Percentiles rank a stretch among this genome's conserved stretches.
phyloP scores from a whole-genome alignment of 2,797 vertebrate species.

The Benthosema pterotum region DNA sequence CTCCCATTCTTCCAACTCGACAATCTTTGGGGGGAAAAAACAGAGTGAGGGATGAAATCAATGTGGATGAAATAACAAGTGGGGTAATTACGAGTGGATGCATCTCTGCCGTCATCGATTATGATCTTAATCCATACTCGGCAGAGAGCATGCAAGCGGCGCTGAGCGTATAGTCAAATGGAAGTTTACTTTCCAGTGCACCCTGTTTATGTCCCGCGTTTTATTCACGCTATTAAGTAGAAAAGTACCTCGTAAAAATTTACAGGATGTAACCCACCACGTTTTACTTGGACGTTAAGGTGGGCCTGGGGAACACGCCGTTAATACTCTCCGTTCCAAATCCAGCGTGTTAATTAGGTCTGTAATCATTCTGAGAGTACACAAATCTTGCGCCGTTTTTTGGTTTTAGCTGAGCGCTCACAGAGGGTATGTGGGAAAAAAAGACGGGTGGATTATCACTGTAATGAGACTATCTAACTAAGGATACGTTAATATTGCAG shows the following conservation, averaged over 20 bases:
- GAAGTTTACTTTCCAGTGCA: background rate
- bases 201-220: constrained; percentile 1
- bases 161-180: background rate
- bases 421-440: too few relatives aligned
- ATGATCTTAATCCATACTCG: constrained; percentile 12
- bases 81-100: constrained; percentile 18
- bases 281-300: background rate
- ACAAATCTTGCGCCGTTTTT: too few relatives aligned
- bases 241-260: background rate
- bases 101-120: constrained; percentile 4
- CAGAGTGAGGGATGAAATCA: constrained; percentile 11
- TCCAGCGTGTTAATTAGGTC: too few relatives aligned
- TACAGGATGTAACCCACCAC: background rate
- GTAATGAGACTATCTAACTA: too few relatives aligned
- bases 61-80: constrained; percentile 6
- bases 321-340: too few relatives aligned
- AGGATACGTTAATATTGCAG: too few relatives aligned
- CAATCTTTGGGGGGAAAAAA: background rate
- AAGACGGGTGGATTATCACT: too few relatives aligned
- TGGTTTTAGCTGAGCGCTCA: too few relatives aligned
- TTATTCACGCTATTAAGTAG: constrained; percentile 2
- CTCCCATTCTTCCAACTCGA: background rate
- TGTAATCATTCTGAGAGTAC: too few relatives aligned
- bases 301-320: too few relatives aligned
- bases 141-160: background rate